These are phyloP conservation scores for Cephalotes varians DNA, from an alignment of 2,888 invertebrate genomes.

Conservation along the genomic window DNA sequence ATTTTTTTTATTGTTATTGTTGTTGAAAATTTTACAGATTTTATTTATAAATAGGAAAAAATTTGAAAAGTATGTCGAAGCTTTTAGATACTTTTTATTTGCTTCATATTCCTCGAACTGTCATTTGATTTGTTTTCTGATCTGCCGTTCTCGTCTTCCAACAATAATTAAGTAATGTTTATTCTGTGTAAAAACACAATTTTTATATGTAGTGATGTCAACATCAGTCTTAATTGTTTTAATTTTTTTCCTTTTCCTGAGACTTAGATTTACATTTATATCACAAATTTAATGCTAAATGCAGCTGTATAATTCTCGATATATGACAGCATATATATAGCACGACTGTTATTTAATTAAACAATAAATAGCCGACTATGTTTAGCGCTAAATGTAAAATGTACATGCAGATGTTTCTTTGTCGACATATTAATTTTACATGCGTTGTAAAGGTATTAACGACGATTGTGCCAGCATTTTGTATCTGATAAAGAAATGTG, in stretches of 20 bases:
- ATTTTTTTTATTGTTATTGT: background rate
- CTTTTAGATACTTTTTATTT: background rate
- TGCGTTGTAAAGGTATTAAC: slow-evolving; percentile 9
- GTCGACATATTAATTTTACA: slow-evolving; percentile 8
- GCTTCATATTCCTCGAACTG: background rate
- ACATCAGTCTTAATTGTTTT: background rate
- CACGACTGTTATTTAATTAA: slow-evolving; percentile 21
- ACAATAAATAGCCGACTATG: background rate
- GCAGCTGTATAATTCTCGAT: background rate
- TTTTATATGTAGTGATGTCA: background rate
- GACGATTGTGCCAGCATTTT: slow-evolving; percentile 60
- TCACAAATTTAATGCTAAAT: slow-evolving; percentile 16
- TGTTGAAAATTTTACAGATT: background rate
- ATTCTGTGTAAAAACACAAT: background rate
- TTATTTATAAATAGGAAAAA: background rate
- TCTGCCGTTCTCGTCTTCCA: slow-evolving; percentile 34
- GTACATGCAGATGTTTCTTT: slow-evolving; percentile 19
- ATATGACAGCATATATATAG: background rate
- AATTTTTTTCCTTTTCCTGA: background rate
- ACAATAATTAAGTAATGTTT: slow-evolving; percentile 12
- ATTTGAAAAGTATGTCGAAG: background rate
- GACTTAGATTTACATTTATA: background rate
- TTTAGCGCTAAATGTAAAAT: slow-evolving; percentile 31
- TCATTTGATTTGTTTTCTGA: background rate
- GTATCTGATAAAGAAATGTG: slow-evolving; percentile 48